phyloP scores from a whole-genome alignment of 2,113 vertebrate species.

The Tachycineta bicolor region DNA sequence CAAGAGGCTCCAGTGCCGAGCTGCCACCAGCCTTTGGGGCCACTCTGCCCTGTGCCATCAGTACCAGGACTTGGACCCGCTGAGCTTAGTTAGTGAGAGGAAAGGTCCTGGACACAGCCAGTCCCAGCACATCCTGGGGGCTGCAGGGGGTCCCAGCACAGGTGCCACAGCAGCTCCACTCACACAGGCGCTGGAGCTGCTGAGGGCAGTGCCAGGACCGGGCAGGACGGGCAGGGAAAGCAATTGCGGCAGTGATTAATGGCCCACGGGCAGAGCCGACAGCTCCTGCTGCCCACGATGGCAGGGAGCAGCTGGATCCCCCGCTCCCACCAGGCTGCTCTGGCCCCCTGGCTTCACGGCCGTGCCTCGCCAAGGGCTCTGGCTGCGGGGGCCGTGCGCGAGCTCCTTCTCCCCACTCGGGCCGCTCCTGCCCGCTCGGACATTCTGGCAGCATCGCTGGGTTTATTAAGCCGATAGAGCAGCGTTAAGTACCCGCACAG shows the following conservation, averaged over 20 bases:
- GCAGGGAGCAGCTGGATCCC: neutral
- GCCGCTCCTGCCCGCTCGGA: neutral
- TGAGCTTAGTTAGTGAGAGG: fast-evolving
- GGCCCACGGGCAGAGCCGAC: neutral
- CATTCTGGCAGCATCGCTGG: neutral
- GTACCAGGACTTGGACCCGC: fast-evolving
- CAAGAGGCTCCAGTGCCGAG: neutral
- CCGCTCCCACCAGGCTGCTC: neutral
- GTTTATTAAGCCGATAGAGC: slow-evolving; percentile 57
- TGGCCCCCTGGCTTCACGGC: fast-evolving
- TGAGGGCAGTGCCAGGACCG: neutral
- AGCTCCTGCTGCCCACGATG: neutral
- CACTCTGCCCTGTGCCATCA: neutral
- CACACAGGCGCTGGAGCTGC: fast-evolving
- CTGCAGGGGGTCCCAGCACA: neutral
- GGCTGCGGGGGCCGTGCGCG: fast-evolving
- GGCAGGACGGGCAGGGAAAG: neutral
- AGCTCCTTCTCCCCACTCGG: fast-evolving
- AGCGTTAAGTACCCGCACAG: neutral
- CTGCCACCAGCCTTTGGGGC: neutral
- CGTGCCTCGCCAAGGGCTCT: fast-evolving
- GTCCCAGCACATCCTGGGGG: neutral
- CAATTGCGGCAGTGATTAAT: neutral
- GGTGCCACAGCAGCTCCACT: fast-evolving
- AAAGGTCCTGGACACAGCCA: neutral